phyloP scores from a whole-genome alignment of 2,113 vertebrate genomes.

The Rana temporaria region DNA sequence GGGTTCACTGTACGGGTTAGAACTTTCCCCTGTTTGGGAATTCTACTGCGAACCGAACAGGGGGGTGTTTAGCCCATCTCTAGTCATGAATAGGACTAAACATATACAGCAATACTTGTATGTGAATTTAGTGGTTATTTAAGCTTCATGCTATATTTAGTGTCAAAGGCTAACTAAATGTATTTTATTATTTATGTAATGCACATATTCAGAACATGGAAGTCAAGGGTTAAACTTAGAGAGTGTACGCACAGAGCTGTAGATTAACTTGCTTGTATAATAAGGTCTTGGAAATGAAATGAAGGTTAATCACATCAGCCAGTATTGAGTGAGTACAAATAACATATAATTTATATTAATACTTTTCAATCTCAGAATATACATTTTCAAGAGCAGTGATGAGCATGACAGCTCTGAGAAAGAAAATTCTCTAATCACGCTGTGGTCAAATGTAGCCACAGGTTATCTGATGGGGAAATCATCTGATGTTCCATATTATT shows the following conservation, averaged over 20 bases:
- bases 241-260: not conserved
- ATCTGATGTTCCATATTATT: slow-evolving; percentile 11
- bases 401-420: not conserved
- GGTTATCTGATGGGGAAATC: slow-evolving; percentile 40
- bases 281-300: slow-evolving; percentile 39
- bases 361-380: slow-evolving; percentile 46
- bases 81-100: no score
- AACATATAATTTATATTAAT: slow-evolving; percentile 41
- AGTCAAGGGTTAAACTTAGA: slow-evolving; percentile 15
- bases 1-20: no score
- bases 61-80: no score
- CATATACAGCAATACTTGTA: no score
- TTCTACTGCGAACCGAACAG: no score
- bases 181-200: not conserved
- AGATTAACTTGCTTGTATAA: slow-evolving; percentile 33
- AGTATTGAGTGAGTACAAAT: slow-evolving; percentile 50
- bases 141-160: not conserved
- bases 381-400: slow-evolving; percentile 15
- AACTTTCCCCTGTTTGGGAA: no score
- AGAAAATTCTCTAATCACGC: slow-evolving; percentile 31
- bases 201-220: not conserved
- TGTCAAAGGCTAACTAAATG: not conserved
- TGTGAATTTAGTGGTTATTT: not conserved
- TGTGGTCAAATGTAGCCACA: slow-evolving; percentile 27
- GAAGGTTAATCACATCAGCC: slow-evolving; percentile 46